A percentile compares a stretch with the other conserved stretches of the same genome.
Conservation (phyloP, 1,140 invertebrate genomes). For the Pentalonia nigronervosa region DNA sequence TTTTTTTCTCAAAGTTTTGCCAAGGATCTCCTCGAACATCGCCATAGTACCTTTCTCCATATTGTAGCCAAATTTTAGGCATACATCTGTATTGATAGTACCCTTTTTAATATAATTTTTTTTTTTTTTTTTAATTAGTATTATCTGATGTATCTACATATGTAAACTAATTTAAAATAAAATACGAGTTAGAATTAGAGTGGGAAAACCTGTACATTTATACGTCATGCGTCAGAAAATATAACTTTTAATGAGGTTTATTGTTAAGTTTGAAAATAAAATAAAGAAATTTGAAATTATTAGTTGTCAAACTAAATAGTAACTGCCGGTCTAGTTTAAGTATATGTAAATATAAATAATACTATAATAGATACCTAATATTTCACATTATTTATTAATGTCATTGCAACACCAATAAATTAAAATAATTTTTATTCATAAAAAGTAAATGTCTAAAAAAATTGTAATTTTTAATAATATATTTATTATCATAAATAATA, state of each 20-base stretch:
- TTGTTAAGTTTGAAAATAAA: neutral
- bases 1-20: neutral
- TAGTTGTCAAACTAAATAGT: too few relatives aligned
- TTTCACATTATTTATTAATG: neutral
- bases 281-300: too few relatives aligned
- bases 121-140: neutral
- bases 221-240: neutral
- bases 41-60: neutral
- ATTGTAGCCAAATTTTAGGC: neutral
- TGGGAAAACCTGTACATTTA: neutral
- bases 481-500: neutral
- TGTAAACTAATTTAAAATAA: neutral
- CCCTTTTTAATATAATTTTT: neutral
- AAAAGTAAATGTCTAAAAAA: neutral
- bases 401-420: neutral
- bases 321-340: too few relatives aligned
- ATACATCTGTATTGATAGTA: neutral
- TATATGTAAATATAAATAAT: too few relatives aligned
- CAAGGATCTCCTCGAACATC: neutral
- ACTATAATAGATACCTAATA: too few relatives aligned
- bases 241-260: neutral
- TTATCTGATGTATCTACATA: neutral
- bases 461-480: neutral
- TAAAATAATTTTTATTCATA: neutral
- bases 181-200: neutral